phyloP scores from a whole-genome alignment of 2,888 invertebrate species.

The Hylaea fasciaria region DNA sequence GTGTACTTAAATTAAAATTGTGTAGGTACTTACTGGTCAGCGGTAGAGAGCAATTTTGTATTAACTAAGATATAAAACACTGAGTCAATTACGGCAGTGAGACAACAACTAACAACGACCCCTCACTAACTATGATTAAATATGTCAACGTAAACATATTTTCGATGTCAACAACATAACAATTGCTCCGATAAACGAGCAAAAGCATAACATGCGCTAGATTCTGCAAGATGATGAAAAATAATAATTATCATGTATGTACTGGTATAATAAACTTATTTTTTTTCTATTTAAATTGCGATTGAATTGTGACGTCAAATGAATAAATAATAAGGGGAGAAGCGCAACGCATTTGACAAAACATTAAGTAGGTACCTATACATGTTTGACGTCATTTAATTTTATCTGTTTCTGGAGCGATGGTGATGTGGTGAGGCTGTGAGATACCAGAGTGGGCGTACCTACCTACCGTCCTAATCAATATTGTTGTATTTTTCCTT shows the following conservation, averaged over 20 bases:
- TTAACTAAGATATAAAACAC: too few species aligned
- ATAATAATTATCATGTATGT: too few species aligned
- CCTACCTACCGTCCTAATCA: not conserved
- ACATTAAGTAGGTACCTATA: slow-evolving; percentile 28
- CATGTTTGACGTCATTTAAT: slow-evolving; percentile 47
- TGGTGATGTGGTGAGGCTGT: slow-evolving; percentile 3
- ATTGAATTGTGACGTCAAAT: slow-evolving; percentile 51
- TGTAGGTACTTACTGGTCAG: too few species aligned
- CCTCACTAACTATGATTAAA: slow-evolving; percentile 49
- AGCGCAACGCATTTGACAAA: slow-evolving; percentile 32
- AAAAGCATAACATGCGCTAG: slow-evolving; percentile 44
- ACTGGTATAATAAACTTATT: too few species aligned
- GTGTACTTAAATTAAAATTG: too few species aligned
- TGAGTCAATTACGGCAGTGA: not conserved
- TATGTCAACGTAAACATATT: slow-evolving; percentile 41
- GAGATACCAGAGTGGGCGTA: not conserved
- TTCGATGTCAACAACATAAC: slow-evolving; percentile 50
- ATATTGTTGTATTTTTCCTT: slow-evolving; percentile 12
- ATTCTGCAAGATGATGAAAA: slow-evolving; percentile 26
- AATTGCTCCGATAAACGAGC: slow-evolving; percentile 52
- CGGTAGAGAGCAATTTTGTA: too few species aligned
- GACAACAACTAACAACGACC: slow-evolving; percentile 49
- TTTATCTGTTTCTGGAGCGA: slow-evolving; percentile 14
- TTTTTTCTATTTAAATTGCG: too few species aligned
- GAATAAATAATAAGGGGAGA: slow-evolving; percentile 29